Conservation (phyloP, 2,797 vertebrate species). For the Podarcis lilfordi region DNA sequence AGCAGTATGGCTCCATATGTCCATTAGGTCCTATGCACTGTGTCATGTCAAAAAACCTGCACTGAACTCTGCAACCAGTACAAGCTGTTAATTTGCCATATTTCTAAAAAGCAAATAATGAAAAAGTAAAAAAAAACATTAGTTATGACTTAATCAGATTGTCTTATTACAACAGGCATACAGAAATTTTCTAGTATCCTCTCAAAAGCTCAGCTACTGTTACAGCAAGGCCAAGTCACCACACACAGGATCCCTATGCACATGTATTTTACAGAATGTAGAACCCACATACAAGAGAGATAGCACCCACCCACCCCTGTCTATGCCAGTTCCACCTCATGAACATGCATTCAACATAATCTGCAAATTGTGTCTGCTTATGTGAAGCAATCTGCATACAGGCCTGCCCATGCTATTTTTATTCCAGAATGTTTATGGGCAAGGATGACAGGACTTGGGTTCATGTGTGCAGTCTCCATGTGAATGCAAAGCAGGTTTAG, state of each 20-base stretch:
- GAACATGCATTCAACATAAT: neutral
- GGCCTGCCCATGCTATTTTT: neutral
- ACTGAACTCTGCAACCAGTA: conserved; percentile 92
- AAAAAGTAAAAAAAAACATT: conserved; percentile 70
- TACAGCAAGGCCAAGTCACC: neutral
- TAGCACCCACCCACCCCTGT: neutral
- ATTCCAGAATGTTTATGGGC: neutral
- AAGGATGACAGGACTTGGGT: neutral
- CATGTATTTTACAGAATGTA: neutral
- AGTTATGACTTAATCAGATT: conserved; percentile 59
- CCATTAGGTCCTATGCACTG: conserved; percentile 91
- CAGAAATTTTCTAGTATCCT: conserved; percentile 20
- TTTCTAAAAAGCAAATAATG: conserved; percentile 81
- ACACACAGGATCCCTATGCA: neutral
- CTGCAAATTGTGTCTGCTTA: neutral
- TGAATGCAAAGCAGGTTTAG: neutral
- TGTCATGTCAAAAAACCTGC: conserved; percentile 94
- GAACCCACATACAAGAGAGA: neutral
- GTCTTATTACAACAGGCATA: conserved; percentile 8
- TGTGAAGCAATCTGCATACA: neutral
- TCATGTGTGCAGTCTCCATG: no score
- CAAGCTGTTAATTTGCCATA: conserved; percentile 93
- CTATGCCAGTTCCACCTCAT: no score
- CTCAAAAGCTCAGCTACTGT: neutral
- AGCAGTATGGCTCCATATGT: conserved; percentile 94